phyloP scores from a whole-genome alignment of 2,113 vertebrate species.

The Grus americana region DNA sequence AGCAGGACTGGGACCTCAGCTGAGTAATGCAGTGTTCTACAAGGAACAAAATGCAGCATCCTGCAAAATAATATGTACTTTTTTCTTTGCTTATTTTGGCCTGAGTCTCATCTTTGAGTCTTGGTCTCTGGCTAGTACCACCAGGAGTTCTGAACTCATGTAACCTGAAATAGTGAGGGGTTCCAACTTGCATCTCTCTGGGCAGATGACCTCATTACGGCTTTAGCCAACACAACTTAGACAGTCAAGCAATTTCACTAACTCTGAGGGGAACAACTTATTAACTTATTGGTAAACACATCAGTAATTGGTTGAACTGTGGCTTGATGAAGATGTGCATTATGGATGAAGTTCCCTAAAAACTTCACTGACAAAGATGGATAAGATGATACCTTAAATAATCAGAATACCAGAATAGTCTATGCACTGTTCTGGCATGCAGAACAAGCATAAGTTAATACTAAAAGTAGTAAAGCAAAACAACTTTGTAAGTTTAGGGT shows the following conservation, averaged over 20 bases:
- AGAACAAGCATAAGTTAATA: background rate
- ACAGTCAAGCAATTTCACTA: background rate
- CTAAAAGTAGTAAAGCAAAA: background rate
- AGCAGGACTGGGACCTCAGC: background rate
- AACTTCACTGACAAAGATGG: background rate
- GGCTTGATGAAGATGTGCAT: background rate
- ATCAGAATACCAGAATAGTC: background rate
- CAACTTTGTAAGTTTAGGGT: background rate
- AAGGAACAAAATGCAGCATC: background rate
- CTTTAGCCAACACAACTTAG: background rate
- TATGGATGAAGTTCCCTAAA: background rate
- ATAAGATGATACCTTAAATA: background rate
- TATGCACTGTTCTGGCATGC: background rate
- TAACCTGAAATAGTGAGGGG: background rate
- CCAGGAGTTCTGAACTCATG: background rate
- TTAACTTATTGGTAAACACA: background rate
- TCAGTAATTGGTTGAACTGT: background rate
- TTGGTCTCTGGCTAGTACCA: background rate
- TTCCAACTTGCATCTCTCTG: background rate
- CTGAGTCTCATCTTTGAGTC: background rate
- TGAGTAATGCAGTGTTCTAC: background rate
- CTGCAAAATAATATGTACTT: background rate
- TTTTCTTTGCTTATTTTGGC: slow-evolving; percentile 3
- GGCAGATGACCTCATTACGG: background rate
- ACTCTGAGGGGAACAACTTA: background rate